Conservation (phyloP, 2,797 vertebrate genomes). For the Pangasius sanitwongsei region DNA sequence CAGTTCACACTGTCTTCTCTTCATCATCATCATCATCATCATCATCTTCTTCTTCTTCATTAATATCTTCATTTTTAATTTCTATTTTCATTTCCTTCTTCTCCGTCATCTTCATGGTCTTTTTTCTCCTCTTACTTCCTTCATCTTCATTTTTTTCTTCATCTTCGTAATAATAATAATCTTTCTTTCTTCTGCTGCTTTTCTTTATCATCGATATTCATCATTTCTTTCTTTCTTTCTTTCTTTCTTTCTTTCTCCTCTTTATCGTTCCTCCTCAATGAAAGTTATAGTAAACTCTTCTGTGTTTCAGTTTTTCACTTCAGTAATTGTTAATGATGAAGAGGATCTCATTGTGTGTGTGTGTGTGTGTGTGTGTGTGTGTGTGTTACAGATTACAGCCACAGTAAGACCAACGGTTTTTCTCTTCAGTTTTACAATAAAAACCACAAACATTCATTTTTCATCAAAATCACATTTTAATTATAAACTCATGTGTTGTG, state of each 20-base stretch:
- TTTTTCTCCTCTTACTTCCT: not conserved
- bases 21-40: not conserved
- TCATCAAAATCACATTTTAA: not conserved
- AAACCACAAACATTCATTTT: not conserved
- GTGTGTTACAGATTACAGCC: not conserved
- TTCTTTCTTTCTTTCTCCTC: not conserved
- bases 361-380: constrained; percentile 12
- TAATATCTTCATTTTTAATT: not conserved
- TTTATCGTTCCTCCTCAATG: not conserved
- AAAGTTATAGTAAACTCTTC: not conserved
- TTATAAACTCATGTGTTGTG: not conserved
- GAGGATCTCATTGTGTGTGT: not conserved
- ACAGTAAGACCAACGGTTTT: not conserved
- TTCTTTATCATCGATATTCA: not conserved
- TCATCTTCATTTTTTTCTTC: not conserved
- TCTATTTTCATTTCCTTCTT: not conserved
- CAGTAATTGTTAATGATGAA: not conserved
- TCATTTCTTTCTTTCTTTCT: too few species aligned
- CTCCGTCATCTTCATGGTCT: not conserved
- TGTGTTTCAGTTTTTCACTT: not conserved
- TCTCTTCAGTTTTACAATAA: not conserved
- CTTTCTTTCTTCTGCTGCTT: not conserved
- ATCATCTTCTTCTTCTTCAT: not conserved
- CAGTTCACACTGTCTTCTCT: not conserved
- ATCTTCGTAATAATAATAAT: not conserved